Evolutionary conservation across 2,888 invertebrate species (phyloP), one percentile per base, ranked within the genome.

Genomic region (Phaedon cochleariae): DNA sequence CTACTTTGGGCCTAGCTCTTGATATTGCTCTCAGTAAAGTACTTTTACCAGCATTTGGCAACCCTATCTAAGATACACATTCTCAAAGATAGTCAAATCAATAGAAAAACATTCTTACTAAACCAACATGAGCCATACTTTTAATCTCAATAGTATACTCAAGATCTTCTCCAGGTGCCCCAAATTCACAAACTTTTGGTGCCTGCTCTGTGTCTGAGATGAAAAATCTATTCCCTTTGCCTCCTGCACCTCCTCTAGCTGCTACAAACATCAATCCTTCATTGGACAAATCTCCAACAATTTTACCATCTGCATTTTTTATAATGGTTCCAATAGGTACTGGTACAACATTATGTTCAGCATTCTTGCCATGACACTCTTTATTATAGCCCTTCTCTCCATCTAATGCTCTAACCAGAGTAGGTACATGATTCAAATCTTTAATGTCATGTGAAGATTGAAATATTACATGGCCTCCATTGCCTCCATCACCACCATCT

Each of bases 401-500:
- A 68, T 86, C 79, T 17, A 87, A 83, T 0, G 90, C 97, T 74
- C 84, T 83, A 1, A 89, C 77, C 10, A 91, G 82, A 0, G 89
- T 79, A 1, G 82, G 80, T 48, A 96, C 81, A 77, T 92, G 88
- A 65, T 88, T 87, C 21, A 97, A 85, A 75, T 94, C 93, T 70
- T 87, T 92, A 0, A 91, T 85, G 59, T 90, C 86, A 29, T 83
- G 82, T 0, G 88, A 86, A 0, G 94, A 92, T 90, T 88, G 85
- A 70, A 98, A 92, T 61, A 98, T 88, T 1, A 98, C 92, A 84
- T 98, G 98, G 0, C 95, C 98, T 0, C 98, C 98, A 79, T 94
- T 89, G 0, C 99, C 99, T 0, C 98, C 99, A 82, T 98, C 96
- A 0, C 98, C 98, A 0, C 97, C 98, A 82, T 96, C 95, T 0